A percentile compares a stretch with the other conserved stretches of the same genome.
phyloP scores from a whole-genome alignment of 2,113 vertebrate species.

The Cardinalis cardinalis region DNA sequence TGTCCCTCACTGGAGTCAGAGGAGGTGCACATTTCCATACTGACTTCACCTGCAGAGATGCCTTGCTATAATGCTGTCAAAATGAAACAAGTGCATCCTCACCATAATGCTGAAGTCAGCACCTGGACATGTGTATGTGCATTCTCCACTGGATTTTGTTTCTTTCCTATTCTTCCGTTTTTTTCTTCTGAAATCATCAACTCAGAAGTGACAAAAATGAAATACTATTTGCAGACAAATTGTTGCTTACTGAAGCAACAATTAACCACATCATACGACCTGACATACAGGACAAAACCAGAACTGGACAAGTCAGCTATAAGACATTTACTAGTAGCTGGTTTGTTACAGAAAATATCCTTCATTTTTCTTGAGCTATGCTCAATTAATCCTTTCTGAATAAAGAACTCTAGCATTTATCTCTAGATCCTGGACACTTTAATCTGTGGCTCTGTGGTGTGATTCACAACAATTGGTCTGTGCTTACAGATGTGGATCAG shows the following conservation, averaged over 20 bases:
- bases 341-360: neutral
- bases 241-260: neutral
- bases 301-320: neutral
- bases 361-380: neutral
- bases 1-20: neutral
- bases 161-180: neutral
- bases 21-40: neutral
- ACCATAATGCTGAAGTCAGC: neutral
- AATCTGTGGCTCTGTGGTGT: neutral
- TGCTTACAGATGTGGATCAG: neutral
- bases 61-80: neutral
- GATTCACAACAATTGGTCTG: neutral
- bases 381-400: neutral
- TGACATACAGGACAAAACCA: neutral
- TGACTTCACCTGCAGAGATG: neutral
- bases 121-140: accelerated
- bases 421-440: neutral
- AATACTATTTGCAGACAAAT: neutral
- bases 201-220: neutral
- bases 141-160: neutral
- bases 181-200: neutral
- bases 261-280: neutral
- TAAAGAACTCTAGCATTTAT: neutral
- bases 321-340: neutral
- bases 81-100: neutral